These are phyloP conservation scores for Tichodroma muraria DNA, from an alignment of 2,113 vertebrate species.

Conservation along the genomic window DNA sequence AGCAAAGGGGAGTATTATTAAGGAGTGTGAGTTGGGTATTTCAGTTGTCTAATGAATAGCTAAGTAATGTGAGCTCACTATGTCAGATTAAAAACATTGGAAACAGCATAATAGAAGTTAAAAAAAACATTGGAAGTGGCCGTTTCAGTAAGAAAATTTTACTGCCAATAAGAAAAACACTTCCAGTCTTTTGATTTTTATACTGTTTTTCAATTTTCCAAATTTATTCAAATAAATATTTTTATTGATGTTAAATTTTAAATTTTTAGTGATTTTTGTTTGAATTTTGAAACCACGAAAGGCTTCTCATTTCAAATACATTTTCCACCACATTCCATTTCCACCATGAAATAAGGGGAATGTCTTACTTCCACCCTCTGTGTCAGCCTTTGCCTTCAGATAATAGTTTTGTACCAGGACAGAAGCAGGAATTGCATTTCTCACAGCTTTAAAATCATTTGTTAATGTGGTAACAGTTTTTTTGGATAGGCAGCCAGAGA, in stretches of 20 bases:
- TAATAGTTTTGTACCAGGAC: neutral
- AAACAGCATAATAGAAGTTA: neutral
- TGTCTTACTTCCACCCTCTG: neutral
- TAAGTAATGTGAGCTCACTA: neutral
- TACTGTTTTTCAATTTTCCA: neutral
- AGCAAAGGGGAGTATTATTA: neutral
- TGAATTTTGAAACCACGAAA: neutral
- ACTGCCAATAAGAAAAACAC: neutral
- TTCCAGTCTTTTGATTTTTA: neutral
- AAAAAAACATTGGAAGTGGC: neutral
- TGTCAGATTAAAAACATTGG: neutral
- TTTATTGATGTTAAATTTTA: neutral
- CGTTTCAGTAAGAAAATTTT: neutral
- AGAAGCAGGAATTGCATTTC: neutral
- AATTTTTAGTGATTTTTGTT: neutral
- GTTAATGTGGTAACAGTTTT: neutral
- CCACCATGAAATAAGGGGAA: neutral
- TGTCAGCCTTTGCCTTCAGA: neutral
- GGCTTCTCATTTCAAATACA: neutral
- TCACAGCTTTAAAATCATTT: neutral
- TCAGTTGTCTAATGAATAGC: neutral
- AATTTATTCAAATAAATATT: neutral
- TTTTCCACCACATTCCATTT: neutral
- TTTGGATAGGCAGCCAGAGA: neutral
- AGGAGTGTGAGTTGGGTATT: neutral